Evolutionary conservation across 2,113 vertebrate species (phyloP).

Genomic region (Sitta europaea): DNA sequence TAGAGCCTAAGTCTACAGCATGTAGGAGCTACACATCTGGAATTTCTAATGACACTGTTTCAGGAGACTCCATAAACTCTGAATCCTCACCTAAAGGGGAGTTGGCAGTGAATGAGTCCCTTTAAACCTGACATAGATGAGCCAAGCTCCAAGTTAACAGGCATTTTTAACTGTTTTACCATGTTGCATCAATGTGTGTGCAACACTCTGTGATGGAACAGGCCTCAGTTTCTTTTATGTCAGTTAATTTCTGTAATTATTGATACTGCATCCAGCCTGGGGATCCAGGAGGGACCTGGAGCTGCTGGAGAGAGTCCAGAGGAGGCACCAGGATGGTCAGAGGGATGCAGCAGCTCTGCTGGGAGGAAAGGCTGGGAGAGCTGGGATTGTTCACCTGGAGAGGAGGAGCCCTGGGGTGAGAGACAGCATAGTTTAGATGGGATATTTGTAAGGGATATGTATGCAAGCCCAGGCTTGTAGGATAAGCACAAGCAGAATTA

Average conservation of each 20-base stretch:
- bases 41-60: background rate
- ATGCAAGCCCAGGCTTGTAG: background rate
- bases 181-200: background rate
- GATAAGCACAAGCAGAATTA: background rate
- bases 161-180: background rate
- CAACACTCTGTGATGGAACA: background rate
- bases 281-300: background rate
- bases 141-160: background rate
- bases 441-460: background rate
- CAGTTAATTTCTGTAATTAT: background rate
- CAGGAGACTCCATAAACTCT: background rate
- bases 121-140: background rate
- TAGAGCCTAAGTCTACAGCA: background rate
- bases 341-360: background rate
- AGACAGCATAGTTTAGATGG: background rate
- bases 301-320: rapidly evolving
- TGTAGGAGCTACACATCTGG: background rate
- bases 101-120: background rate
- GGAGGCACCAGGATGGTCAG: background rate
- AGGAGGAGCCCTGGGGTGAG: background rate
- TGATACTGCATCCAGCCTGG: background rate
- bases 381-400: background rate
- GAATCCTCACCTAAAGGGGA: background rate
- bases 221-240: background rate
- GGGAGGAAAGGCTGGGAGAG: background rate